Base-by-base conservation (phyloP, 2,797 vertebrate species). In the Uromys caudimaculatus region DNA sequence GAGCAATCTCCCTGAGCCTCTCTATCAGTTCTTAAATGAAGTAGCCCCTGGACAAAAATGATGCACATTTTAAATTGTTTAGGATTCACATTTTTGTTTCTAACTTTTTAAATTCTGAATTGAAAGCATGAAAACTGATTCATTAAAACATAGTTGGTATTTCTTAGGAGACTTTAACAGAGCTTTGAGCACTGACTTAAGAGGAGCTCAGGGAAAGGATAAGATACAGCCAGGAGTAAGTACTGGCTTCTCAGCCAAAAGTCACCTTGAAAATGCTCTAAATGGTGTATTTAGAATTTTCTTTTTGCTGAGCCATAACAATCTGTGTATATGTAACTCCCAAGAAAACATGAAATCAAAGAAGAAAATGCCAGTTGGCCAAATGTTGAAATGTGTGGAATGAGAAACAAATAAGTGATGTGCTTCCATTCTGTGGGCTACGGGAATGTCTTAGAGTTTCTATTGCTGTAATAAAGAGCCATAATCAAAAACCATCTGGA, bases 381-480 rank as follows among this genome's bases (percentile, higher is more conserved):
- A 89, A 92, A 95, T 76, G 29, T 94, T 92, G 81, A 67, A 91
- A 92, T 76, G 21, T 19, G 29, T 86, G 69, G 27, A 91, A 81
- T 84, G 69, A 95, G 60, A 94, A 93, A 82, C 91, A 29, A 41
- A 58, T 73, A 27, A 93, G 44, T 84, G 75, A 75, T 87, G 6
- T 84, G 56, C 24, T 89, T 64, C 93, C 35, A 64, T 79, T 50
- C 21, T 17, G 23, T 89, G 19, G 84, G 89, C 52, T 86, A 50
- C 84, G 69, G 89, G 60, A 84, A 56, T 81, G 12, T 81, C 52
- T 81, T 3, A 44, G 58, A 44, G 56, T 32, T 19, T 19, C 78
- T 82, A 27, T 27, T 58, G 54, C 38, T 83, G 56, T 32, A 62
- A 83, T 83, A 62, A 44, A 44, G 8, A 35, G 21, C 8, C n/a